phyloP scores from a whole-genome alignment of 2,888 invertebrate species.

The Embidobia sp. region DNA sequence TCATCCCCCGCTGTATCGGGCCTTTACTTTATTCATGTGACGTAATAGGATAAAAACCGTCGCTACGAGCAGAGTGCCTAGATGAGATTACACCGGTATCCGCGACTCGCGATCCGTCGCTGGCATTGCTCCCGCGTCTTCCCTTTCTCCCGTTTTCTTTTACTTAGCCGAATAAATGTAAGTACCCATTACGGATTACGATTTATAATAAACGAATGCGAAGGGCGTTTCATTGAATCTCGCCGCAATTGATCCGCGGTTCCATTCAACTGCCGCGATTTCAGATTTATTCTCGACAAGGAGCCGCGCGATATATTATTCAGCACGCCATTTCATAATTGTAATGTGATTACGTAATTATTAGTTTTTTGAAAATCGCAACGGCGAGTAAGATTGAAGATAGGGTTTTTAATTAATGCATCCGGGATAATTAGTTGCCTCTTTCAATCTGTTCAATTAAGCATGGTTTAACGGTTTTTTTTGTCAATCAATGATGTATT shows the following conservation, averaged over 20 bases:
- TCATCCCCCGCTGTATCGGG: constrained; percentile 71
- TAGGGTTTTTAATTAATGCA: too few species aligned
- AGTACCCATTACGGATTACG: constrained; percentile 62
- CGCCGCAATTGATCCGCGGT: constrained; percentile 41
- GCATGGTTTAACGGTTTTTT: too few species aligned
- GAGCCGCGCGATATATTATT: constrained; percentile 31
- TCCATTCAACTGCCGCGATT: constrained; percentile 30
- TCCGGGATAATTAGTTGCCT: neutral
- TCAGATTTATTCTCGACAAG: constrained; percentile 16
- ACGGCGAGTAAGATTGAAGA: too few species aligned
- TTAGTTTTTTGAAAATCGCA: constrained; percentile 2
- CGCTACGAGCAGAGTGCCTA: constrained; percentile 78
- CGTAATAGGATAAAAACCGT: constrained; percentile 81
- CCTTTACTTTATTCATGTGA: constrained; percentile 81
- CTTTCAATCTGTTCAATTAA: neutral
- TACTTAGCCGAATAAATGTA: constrained; percentile 55
- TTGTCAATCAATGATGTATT: too few species aligned
- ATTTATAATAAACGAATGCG: constrained; percentile 54
- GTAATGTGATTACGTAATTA: constrained; percentile 19
- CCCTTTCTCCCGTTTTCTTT: constrained; percentile 28
- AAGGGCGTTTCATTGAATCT: constrained; percentile 52
- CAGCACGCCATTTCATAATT: constrained; percentile 14
- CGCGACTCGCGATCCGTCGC: constrained; percentile 71
- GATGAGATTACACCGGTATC: constrained; percentile 80
- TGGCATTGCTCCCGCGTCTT: constrained; percentile 23